phyloP scores from a whole-genome alignment of 2,888 invertebrate genomes.

The Dinocampus coccinellae region DNA sequence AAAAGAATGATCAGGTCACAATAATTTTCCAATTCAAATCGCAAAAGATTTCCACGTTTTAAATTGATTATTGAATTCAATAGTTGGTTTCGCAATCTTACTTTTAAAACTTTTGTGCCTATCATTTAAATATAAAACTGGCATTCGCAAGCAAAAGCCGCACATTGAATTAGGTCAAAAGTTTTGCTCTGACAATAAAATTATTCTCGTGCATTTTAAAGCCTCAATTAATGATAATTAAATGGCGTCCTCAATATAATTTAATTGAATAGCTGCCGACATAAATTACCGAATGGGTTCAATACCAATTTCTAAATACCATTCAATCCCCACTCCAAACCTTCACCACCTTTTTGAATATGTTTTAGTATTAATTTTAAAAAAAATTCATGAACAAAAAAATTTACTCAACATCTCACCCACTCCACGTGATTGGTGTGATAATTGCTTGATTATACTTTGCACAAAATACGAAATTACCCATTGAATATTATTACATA shows the following conservation, averaged over 20 bases:
- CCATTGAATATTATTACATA: neutral
- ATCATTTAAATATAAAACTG: slow-evolving; percentile 2
- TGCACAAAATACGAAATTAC: neutral
- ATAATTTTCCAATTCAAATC: neutral
- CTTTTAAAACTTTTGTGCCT: neutral
- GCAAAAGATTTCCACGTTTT: neutral
- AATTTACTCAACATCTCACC: neutral
- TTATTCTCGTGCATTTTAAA: slow-evolving; percentile 19
- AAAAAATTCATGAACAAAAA: too few species aligned
- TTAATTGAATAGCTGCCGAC: slow-evolving; percentile 25
- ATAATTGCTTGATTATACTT: neutral
- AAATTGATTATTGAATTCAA: slow-evolving; percentile 19
- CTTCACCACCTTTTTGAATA: neutral
- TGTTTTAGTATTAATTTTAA: neutral
- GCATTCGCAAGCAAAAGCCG: neutral
- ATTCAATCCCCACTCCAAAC: neutral
- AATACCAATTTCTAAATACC: neutral
- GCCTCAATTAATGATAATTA: slow-evolving; percentile 34
- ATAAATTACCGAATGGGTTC: slow-evolving; percentile 22
- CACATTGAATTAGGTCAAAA: slow-evolving; percentile 30
- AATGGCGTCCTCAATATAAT: slow-evolving; percentile 21
- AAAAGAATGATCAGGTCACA: neutral
- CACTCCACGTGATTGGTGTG: neutral
- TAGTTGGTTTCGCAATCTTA: neutral
- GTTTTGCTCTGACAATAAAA: slow-evolving; percentile 26